These are phyloP conservation scores for Echiichthys vipera DNA, from an alignment of 2,797 vertebrate genomes.

Conservation along the genomic window DNA sequence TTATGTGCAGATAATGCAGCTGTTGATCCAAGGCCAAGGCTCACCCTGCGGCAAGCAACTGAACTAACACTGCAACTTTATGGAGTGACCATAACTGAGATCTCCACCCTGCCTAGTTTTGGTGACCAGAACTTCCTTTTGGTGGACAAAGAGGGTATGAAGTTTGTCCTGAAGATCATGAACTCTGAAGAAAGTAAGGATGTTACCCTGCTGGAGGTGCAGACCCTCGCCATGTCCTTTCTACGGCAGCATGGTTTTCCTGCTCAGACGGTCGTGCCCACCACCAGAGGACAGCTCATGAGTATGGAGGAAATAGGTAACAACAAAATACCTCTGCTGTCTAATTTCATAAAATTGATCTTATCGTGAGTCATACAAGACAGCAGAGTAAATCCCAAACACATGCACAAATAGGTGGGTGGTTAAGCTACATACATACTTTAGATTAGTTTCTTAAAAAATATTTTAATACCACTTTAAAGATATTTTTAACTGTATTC, in stretches of 20 bases:
- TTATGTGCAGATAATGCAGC: neutral
- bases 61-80: slow-evolving; percentile 79
- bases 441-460: too few relatives aligned
- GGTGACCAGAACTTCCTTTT: slow-evolving; percentile 89
- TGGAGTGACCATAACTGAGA: slow-evolving; percentile 73
- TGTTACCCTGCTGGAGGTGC: slow-evolving; percentile 76
- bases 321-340: neutral
- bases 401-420: neutral
- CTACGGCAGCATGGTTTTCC: slow-evolving; percentile 83
- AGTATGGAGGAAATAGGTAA: slow-evolving; percentile 83
- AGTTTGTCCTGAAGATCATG: slow-evolving; percentile 88
- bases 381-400: neutral
- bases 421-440: too few relatives aligned
- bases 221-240: slow-evolving; percentile 84
- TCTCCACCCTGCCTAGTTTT: slow-evolving; percentile 86
- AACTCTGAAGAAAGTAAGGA: slow-evolving; percentile 83
- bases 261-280: slow-evolving; percentile 63
- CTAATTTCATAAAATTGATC: neutral
- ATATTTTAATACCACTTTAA: too few relatives aligned
- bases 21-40: slow-evolving; percentile 66
- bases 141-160: slow-evolving; percentile 23
- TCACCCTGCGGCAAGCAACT: slow-evolving; percentile 75
- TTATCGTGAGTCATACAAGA: neutral
- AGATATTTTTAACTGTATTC: too few relatives aligned
- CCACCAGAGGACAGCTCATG: slow-evolving; percentile 72